phyloP scores from a whole-genome alignment of 1,140 invertebrate genomes.

The Neodiprion fabricii region DNA sequence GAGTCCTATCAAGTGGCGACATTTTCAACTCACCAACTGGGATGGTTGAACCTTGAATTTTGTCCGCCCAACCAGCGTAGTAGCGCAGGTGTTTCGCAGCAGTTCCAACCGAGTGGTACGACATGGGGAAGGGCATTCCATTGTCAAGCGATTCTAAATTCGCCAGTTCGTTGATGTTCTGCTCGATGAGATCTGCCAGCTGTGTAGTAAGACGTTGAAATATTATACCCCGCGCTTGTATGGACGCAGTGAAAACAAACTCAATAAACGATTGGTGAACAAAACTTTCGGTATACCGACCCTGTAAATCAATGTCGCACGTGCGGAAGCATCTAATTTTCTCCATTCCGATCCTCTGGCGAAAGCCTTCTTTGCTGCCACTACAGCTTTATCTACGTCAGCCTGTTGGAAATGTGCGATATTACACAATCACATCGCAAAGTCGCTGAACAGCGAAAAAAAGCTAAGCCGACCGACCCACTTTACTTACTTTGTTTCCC shows the following conservation, averaged over 20 bases:
- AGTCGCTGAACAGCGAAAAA: neutral
- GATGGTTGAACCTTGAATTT: slow-evolving; percentile 75
- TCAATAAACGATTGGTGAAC: neutral
- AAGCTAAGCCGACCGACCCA: neutral
- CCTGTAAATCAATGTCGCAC: slow-evolving; percentile 65
- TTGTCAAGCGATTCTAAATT: slow-evolving; percentile 74
- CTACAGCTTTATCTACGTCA: slow-evolving; percentile 64
- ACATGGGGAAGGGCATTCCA: slow-evolving; percentile 72
- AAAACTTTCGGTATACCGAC: slow-evolving; percentile 30
- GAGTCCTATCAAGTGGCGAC: neutral
- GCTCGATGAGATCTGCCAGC: slow-evolving; percentile 69
- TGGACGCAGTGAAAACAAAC: neutral
- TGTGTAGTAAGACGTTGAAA: slow-evolving; percentile 32
- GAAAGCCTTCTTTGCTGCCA: slow-evolving; percentile 67
- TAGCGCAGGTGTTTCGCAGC: slow-evolving; percentile 68
- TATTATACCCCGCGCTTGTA: neutral
- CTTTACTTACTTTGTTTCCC: slow-evolving; percentile 54
- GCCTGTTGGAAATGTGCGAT: slow-evolving; percentile 37
- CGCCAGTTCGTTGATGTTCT: slow-evolving; percentile 64
- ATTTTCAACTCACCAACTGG: slow-evolving; percentile 56
- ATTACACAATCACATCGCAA: neutral
- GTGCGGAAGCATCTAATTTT: slow-evolving; percentile 73
- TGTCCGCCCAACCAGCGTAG: slow-evolving; percentile 80
- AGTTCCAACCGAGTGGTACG: slow-evolving; percentile 66
- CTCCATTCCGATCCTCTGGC: slow-evolving; percentile 69